These are phyloP conservation scores for Dicycla oo DNA, from an alignment of 2,888 invertebrate genomes.

Conservation along the genomic window DNA sequence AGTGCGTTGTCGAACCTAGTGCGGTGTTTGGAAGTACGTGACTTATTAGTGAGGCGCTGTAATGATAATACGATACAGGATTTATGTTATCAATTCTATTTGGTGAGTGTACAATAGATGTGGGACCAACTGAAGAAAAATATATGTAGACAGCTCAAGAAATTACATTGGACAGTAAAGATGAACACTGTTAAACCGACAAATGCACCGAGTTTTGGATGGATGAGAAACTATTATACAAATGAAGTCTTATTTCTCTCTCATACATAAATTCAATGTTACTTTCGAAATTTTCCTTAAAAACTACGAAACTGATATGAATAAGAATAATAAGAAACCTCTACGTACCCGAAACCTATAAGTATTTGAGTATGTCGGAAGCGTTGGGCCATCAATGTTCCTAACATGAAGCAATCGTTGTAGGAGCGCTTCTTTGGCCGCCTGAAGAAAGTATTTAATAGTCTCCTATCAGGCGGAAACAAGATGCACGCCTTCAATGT, in stretches of 20 bases:
- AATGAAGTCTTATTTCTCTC: background rate
- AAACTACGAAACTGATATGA: no score
- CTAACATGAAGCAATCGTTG: no score
- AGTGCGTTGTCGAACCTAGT: slow-evolving; percentile 24
- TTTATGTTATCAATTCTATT: slow-evolving; percentile 4
- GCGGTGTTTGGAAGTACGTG: slow-evolving; percentile 37
- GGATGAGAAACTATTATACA: background rate
- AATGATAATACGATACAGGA: slow-evolving; percentile 33
- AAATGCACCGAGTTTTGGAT: background rate
- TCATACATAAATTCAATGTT: background rate
- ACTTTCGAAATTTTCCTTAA: background rate
- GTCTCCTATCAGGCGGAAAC: no score
- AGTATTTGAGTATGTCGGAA: no score
- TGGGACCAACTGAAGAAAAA: background rate
- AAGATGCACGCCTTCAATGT: no score
- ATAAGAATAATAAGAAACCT: no score
- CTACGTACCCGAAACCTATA: no score
- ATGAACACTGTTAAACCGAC: background rate
- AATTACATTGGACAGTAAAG: no score
- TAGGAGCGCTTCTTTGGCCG: no score
- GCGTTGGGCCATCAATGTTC: no score
- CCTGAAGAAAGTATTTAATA: no score
- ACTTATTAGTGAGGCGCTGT: slow-evolving; percentile 23
- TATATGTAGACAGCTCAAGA: background rate
- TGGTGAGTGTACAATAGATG: background rate